Evolutionary conservation across 2,888 invertebrate species (phyloP), one percentile per base, ranked within the genome.

Genomic region (Copidosoma aretas): DNA sequence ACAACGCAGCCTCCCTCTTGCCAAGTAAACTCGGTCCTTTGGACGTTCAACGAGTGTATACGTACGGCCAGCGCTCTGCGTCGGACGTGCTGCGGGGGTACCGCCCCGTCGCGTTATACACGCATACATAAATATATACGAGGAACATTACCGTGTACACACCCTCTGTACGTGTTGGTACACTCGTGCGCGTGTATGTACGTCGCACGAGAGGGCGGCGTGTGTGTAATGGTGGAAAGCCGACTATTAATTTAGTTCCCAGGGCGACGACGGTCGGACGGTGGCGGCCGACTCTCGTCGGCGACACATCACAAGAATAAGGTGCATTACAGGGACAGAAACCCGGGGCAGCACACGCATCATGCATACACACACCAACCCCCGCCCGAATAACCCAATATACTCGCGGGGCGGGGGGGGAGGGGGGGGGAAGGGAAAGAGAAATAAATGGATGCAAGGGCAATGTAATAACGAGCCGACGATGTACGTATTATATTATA

Each of bases 161-260:
- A 22, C 54, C 53, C n/a, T 41, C 43, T 46, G 53, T 53, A 49
- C 14, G 12, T 19, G 10, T 21, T 25, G 19, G 49, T 41, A 19
- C 22, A 21, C 12, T 12, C 15, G 5, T 10, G 32, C 32, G 21
- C 14, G 32, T 49, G 12, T 15, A 3, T 51, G 79, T 77, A 77
- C 77, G 78, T 79, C n/a, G n/a, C n/a, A n/a, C n/a, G n/a, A 46
- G 4, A 46, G 43, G 12, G 76, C 77, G 75, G n/a, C 32, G 32
- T 32, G 32, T 32, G 32, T 32, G 8, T 8, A 32, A 32, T 32
- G 32, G 74, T 76, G 77, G 79, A 79, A 80, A 60, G 43, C 79
- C 76, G 79, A 79, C 82, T 83, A 82, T 82, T 82, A 83, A 83
- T 82, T 83, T 81, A 79, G 82, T 82, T 82, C 82, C 80, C 82